Evolutionary conservation across 2,113 vertebrate species (phyloP).

Genomic region (Promerops cafer): DNA sequence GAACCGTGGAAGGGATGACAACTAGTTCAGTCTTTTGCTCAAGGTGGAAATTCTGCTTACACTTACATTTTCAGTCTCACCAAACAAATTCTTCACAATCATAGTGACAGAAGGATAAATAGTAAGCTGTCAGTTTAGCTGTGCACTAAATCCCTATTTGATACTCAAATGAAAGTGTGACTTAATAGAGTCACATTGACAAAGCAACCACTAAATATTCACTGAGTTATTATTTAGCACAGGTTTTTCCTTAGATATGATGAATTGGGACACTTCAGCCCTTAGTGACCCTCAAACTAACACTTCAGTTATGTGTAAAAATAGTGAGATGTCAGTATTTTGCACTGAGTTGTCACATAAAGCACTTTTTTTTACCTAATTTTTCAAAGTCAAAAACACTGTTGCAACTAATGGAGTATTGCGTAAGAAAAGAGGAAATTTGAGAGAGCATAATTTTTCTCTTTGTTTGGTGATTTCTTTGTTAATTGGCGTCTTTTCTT

Average conservation of each 20-base stretch:
- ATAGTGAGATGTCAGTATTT: neutral
- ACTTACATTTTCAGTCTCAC: neutral
- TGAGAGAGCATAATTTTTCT: neutral
- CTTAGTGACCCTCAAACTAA: neutral
- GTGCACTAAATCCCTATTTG: neutral
- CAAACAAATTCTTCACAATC: neutral
- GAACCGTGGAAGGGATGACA: neutral
- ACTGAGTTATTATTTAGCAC: neutral
- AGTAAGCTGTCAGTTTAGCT: neutral
- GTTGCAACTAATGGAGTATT: neutral
- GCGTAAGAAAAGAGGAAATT: rapidly evolving
- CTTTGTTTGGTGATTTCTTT: neutral
- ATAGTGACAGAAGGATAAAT: neutral
- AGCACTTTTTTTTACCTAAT: neutral
- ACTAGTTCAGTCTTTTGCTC: neutral
- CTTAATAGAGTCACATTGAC: neutral
- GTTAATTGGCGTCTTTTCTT: neutral
- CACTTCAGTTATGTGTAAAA: neutral
- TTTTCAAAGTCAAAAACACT: neutral
- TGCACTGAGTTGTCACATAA: neutral
- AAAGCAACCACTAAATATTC: neutral
- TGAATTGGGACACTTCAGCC: neutral
- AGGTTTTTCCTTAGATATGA: neutral
- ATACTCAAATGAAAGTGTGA: neutral
- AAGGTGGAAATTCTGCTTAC: neutral